Percentiles rank a stretch among this genome's conserved stretches.
Conservation (phyloP, 64 coral and sea anemone species). For the Trachythela sp. region DNA sequence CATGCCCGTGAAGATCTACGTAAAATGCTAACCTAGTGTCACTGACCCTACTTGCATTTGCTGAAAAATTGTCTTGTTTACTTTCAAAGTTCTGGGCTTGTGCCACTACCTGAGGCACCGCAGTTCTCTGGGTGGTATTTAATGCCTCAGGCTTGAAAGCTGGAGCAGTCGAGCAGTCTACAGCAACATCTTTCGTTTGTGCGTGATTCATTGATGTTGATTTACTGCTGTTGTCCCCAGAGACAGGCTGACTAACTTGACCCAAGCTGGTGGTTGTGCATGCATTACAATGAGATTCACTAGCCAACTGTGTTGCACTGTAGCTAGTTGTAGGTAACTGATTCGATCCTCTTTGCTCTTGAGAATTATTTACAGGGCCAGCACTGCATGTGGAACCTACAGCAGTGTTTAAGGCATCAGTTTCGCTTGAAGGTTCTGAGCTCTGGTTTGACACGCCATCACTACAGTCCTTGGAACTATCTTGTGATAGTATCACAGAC, state of each 20-base stretch:
- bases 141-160: background rate
- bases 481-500: background rate
- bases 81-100: background rate
- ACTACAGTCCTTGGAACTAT: slow-evolving; percentile 17
- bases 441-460: background rate
- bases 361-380: background rate
- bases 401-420: background rate
- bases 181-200: too few species aligned
- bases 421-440: background rate
- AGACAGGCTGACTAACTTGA: slow-evolving; percentile 21
- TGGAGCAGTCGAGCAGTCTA: background rate
- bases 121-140: background rate
- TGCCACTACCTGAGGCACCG: background rate
- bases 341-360: background rate
- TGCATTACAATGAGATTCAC: too few species aligned
- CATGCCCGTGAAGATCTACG: slow-evolving; percentile 95
- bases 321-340: too few species aligned
- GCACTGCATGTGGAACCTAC: background rate
- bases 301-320: too few species aligned
- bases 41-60: background rate
- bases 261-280: too few species aligned
- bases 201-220: slow-evolving; percentile 30
- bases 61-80: background rate
- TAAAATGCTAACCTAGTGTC: slow-evolving; percentile 50
- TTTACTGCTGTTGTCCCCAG: slow-evolving; percentile 24